Percentiles rank a stretch among this genome's conserved stretches.
phyloP scores from a whole-genome alignment of 1,140 invertebrate species.

The Euwallacea fornicatus region DNA sequence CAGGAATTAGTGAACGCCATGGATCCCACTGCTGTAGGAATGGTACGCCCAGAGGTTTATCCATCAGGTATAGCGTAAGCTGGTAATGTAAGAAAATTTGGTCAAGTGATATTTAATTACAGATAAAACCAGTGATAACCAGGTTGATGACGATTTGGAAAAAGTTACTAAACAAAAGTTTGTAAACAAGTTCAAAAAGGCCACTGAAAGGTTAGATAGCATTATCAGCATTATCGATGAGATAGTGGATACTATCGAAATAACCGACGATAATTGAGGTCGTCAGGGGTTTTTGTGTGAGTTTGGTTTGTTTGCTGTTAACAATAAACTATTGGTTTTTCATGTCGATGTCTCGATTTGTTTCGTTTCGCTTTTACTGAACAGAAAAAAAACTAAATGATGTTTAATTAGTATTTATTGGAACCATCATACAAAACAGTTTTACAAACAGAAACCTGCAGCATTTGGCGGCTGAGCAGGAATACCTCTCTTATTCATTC shows the following conservation, averaged over 20 bases:
- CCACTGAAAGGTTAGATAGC: slow-evolving; percentile 46
- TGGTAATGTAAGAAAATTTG: no score
- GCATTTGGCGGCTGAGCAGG: slow-evolving; percentile 72
- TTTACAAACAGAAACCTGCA: slow-evolving; percentile 61
- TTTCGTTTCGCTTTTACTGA: no score
- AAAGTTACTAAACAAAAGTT: slow-evolving; percentile 7
- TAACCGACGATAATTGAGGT: slow-evolving; percentile 51
- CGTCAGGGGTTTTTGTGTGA: not conserved
- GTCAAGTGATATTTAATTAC: not conserved
- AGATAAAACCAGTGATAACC: not conserved
- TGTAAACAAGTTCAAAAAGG: slow-evolving; percentile 43
- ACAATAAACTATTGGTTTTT: not conserved
- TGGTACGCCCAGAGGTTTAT: not conserved
- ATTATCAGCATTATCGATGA: slow-evolving; percentile 55
- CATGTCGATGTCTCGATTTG: no score
- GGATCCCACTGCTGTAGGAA: slow-evolving; percentile 35
- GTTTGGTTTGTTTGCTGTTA: slow-evolving; percentile 5
- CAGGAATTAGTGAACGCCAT: slow-evolving; percentile 43
- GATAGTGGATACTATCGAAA: slow-evolving; percentile 58
- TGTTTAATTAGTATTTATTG: no score
- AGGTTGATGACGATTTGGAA: not conserved
- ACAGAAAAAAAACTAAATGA: no score
- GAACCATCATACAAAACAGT: no score
- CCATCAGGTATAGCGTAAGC: no score
- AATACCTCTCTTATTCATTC: slow-evolving; percentile 75